Evolutionary conservation across 1,140 invertebrate genomes (phyloP).

Genomic region (Heliconius nattereri): DNA sequence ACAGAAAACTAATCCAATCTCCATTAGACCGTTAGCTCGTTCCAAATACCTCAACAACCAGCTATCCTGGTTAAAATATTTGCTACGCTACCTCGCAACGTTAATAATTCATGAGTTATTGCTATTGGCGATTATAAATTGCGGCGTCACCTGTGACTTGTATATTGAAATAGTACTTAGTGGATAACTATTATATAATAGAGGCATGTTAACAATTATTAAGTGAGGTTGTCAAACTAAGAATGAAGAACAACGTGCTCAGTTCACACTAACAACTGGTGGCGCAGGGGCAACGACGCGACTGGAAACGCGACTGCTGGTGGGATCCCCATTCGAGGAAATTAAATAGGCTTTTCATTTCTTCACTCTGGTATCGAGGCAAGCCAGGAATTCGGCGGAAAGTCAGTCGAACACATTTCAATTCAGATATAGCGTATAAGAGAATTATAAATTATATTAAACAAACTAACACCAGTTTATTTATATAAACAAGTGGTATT

Average conservation of each 20-base stretch:
- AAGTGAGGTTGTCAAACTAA: too few relatives aligned
- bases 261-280: too few relatives aligned
- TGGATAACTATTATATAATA: background rate
- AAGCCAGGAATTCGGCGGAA: too few relatives aligned
- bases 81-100: constrained; percentile 6
- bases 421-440: background rate
- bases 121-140: constrained; percentile 15
- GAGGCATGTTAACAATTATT: too few relatives aligned
- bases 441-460: background rate
- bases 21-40: background rate
- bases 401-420: background rate
- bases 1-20: background rate
- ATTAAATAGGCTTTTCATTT: too few relatives aligned
- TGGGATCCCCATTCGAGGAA: too few relatives aligned
- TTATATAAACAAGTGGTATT: background rate
- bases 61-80: constrained; percentile 15
- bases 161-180: background rate
- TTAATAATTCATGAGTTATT: constrained; percentile 14
- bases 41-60: background rate
- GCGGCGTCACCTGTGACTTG: background rate
- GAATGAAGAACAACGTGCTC: too few relatives aligned
- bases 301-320: too few relatives aligned
- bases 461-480: background rate
- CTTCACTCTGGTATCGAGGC: too few relatives aligned
- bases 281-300: too few relatives aligned